These are phyloP conservation scores for Microctenopoma stevenorrisi DNA, from an alignment of 2,797 vertebrate genomes.

Conservation along the genomic window DNA sequence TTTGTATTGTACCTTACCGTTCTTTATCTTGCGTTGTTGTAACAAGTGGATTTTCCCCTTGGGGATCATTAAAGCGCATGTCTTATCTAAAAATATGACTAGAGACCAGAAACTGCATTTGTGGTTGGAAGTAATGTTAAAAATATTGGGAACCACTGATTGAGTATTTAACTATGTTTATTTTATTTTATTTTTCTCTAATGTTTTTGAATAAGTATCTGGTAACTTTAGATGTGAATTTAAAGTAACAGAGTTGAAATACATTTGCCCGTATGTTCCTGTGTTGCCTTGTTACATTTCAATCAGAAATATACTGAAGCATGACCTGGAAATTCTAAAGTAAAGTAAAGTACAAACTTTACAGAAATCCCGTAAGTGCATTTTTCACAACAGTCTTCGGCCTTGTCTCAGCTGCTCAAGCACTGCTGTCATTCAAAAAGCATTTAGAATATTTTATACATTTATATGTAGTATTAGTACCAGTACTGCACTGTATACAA, in stretches of 20 bases:
- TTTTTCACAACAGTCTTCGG: too few relatives aligned
- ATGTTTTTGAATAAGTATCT: slow-evolving; percentile 1
- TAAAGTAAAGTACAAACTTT: too few relatives aligned
- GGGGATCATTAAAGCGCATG: too few relatives aligned
- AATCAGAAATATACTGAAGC: neutral
- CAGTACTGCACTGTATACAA: neutral
- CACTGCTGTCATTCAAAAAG: too few relatives aligned
- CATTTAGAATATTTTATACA: too few relatives aligned
- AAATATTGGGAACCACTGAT: neutral
- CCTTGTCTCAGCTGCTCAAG: too few relatives aligned
- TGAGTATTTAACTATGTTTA: neutral
- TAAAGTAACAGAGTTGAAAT: neutral
- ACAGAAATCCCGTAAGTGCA: too few relatives aligned
- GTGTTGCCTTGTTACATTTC: neutral
- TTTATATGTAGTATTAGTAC: too few relatives aligned
- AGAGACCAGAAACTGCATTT: neutral
- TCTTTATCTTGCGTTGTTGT: too few relatives aligned
- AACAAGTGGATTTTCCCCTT: too few relatives aligned
- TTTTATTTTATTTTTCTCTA: neutral
- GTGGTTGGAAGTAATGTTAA: neutral
- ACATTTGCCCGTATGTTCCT: neutral
- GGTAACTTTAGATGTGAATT: neutral
- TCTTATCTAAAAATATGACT: neutral
- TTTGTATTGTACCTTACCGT: too few relatives aligned
- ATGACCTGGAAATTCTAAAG: too few relatives aligned